phyloP scores from a whole-genome alignment of 2,888 invertebrate genomes.

The Apamea epomidion region DNA sequence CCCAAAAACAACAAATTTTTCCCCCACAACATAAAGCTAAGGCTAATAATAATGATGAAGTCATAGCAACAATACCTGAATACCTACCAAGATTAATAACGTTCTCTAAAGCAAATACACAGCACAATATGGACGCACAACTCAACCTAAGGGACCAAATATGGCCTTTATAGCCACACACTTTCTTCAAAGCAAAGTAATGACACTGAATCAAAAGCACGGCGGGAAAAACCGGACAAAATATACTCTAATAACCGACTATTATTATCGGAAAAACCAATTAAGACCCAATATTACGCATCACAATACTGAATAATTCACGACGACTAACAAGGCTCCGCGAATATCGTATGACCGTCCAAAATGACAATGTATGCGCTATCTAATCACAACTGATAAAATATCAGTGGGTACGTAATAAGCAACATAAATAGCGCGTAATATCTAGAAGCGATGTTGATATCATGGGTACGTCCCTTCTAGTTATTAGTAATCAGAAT shows the following conservation, averaged over 20 bases:
- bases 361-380: constrained; percentile 69
- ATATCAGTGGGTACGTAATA: constrained; percentile 64
- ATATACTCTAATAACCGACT: constrained; percentile 2
- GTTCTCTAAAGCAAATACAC: constrained; percentile 31
- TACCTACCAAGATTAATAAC: constrained; percentile 48
- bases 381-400: constrained; percentile 74
- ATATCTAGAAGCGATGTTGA: constrained; percentile 54
- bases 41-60: constrained; percentile 33
- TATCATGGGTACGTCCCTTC: constrained; percentile 23
- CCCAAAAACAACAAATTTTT: neutral
- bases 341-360: constrained; percentile 64
- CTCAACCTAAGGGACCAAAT: neutral
- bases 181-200: constrained; percentile 31
- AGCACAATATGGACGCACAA: constrained; percentile 8
- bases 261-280: constrained; percentile 33
- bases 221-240: constrained; percentile 1
- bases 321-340: constrained; percentile 43
- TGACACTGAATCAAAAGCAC: constrained; percentile 14
- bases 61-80: constrained; percentile 34
- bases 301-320: constrained; percentile 51
- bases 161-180: constrained; percentile 1
- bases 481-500: constrained; percentile 21
- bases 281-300: constrained; percentile 50
- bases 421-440: constrained; percentile 62
- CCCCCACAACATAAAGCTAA: neutral